Conservation (phyloP, 2,797 vertebrate genomes). For the Clarias platycephalus region DNA sequence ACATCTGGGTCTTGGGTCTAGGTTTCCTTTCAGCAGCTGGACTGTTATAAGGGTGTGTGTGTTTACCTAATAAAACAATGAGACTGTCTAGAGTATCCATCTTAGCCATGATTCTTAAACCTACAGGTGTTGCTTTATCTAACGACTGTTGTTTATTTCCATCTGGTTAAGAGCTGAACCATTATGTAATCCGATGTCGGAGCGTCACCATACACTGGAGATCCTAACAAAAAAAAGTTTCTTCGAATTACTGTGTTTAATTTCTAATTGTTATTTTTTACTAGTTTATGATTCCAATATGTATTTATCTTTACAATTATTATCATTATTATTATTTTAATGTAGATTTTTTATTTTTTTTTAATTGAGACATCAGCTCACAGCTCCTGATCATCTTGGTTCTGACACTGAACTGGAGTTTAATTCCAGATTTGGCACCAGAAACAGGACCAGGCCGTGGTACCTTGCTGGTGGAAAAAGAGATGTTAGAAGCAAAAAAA, state of each 20-base stretch:
- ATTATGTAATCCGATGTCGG: neutral
- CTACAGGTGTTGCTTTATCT: neutral
- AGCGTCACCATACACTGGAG: neutral
- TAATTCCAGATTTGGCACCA: neutral
- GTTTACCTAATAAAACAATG: neutral
- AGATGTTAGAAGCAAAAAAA: neutral
- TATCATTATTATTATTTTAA: neutral
- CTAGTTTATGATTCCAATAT: neutral
- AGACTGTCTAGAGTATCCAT: neutral
- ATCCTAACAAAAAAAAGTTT: neutral
- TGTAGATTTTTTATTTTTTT: too few species aligned
- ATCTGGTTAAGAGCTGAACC: neutral
- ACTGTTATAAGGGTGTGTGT: neutral
- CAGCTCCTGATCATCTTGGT: neutral
- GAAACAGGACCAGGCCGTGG: neutral
- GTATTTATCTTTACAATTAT: neutral
- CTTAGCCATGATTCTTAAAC: neutral
- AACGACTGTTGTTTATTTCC: conserved; percentile 9
- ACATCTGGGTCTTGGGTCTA: conserved; percentile 10
- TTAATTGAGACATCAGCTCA: neutral
- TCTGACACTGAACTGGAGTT: neutral
- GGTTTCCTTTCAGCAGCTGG: neutral
- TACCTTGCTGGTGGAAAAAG: neutral
- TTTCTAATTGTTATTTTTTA: neutral
- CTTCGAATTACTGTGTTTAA: neutral